phyloP scores from a whole-genome alignment of 92 coral and sea anemone genomes.

The Zoanthus solanderi region DNA sequence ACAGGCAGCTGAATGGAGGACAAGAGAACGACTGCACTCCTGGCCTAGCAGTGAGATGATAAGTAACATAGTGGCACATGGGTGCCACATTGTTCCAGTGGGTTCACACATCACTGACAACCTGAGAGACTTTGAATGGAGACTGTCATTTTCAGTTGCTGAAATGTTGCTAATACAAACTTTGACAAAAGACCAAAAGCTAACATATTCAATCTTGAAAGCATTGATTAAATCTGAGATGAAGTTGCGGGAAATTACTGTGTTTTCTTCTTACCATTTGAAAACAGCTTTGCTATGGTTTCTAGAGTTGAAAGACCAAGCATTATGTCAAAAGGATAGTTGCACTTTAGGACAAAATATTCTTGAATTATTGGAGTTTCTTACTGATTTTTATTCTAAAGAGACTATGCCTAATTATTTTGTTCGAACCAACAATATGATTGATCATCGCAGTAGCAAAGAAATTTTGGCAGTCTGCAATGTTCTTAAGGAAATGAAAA shows the following conservation, averaged over 20 bases:
- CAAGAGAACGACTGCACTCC: slow-evolving; percentile 52
- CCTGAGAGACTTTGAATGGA: slow-evolving; percentile 77
- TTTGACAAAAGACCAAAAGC: slow-evolving; percentile 64
- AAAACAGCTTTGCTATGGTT: slow-evolving; percentile 82
- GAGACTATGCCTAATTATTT: slow-evolving; percentile 75
- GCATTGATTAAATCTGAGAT: slow-evolving; percentile 73
- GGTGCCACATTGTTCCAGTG: slow-evolving; percentile 82
- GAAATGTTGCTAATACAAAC: slow-evolving; percentile 69
- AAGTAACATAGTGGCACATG: slow-evolving; percentile 56
- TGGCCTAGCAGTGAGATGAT: slow-evolving; percentile 71
- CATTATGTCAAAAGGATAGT: slow-evolving; percentile 42
- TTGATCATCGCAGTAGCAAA: slow-evolving; percentile 73
- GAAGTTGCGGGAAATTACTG: slow-evolving; percentile 63
- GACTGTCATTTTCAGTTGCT: slow-evolving; percentile 79
- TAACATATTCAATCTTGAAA: slow-evolving; percentile 73
- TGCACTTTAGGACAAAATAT: slow-evolving; percentile 56
- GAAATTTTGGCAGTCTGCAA: slow-evolving; percentile 61
- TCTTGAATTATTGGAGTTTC: slow-evolving; percentile 65
- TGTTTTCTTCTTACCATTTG: slow-evolving; percentile 79
- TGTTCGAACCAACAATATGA: slow-evolving; percentile 72
- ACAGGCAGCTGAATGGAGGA: slow-evolving; percentile 78
- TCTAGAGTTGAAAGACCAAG: slow-evolving; percentile 63
- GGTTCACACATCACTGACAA: slow-evolving; percentile 66
- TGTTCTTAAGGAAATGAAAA: slow-evolving; percentile 69
- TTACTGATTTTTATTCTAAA: slow-evolving; percentile 57